Conservation (phyloP, 30 jellyfish, hydroid and myxozoan genomes). For the Haliclystus octoradiatus region DNA sequence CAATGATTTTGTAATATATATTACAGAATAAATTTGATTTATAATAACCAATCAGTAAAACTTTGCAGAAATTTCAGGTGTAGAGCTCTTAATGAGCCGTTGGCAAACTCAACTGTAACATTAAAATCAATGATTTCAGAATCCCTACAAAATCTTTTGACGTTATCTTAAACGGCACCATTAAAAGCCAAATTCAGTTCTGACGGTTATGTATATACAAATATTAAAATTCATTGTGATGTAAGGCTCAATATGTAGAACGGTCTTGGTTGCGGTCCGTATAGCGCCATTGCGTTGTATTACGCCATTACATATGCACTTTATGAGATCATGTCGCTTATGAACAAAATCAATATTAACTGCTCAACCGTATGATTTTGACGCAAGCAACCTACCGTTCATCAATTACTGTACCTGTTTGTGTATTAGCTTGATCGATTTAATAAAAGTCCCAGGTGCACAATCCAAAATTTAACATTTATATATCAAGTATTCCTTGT, state of each 20-base stretch:
- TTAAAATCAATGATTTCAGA: not conserved
- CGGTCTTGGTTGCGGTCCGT: not conserved
- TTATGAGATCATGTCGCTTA: not conserved
- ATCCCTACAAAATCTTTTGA: not conserved
- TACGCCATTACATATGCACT: not conserved
- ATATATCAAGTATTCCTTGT: too few relatives aligned
- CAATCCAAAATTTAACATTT: too few relatives aligned
- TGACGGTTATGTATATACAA: not conserved
- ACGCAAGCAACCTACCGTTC: not conserved
- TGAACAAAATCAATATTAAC: not conserved
- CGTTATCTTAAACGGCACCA: not conserved
- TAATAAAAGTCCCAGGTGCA: not conserved
- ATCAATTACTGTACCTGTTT: not conserved
- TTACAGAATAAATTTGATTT: not conserved
- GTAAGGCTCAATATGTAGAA: not conserved
- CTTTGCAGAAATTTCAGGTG: not conserved
- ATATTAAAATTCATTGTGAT: not conserved
- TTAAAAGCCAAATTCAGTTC: not conserved
- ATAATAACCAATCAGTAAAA: too few relatives aligned
- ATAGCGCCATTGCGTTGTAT: not conserved
- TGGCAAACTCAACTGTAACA: not conserved
- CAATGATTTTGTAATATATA: not conserved
- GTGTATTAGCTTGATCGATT: not conserved
- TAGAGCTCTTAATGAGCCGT: not conserved
- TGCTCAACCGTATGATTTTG: not conserved